Conservation (phyloP, 1,140 invertebrate genomes). For the Drosophila littoralis region DNA sequence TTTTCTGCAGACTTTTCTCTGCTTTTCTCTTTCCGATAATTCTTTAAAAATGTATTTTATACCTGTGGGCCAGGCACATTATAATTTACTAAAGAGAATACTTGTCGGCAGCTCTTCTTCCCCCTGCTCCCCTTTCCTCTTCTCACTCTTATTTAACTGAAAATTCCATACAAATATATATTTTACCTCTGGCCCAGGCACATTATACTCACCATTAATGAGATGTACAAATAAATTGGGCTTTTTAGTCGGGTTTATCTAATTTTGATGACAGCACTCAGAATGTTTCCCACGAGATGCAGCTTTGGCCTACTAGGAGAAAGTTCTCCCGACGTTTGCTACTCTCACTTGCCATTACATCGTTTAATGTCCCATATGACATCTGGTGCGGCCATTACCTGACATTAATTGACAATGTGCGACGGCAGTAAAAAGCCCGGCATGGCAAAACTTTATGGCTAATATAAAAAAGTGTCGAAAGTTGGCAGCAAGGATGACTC, state of each 20-base stretch:
- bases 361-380: conserved; percentile 45
- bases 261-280: conserved; percentile 13
- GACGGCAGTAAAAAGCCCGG: conserved; percentile 38
- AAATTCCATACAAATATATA: background rate
- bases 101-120: background rate
- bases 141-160: background rate
- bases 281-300: conserved; percentile 50
- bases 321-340: conserved; percentile 1
- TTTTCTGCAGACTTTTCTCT: too few species aligned
- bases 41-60: too few species aligned
- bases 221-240: conserved; percentile 30
- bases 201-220: conserved; percentile 42
- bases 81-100: background rate
- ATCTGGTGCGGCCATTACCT: conserved; percentile 52
- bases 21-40: too few species aligned
- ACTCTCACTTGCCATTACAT: conserved; percentile 29
- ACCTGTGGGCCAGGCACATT: background rate
- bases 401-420: conserved; percentile 56
- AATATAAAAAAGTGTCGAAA: conserved; percentile 46
- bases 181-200: background rate
- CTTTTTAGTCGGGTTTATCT: conserved; percentile 6
- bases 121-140: too few species aligned
- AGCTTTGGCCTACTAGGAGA: conserved; percentile 5
- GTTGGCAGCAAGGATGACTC: conserved; percentile 17
- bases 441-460: conserved; percentile 32